Conservation (phyloP, 2,113 vertebrate genomes). For the Burhinus oedicnemus region DNA sequence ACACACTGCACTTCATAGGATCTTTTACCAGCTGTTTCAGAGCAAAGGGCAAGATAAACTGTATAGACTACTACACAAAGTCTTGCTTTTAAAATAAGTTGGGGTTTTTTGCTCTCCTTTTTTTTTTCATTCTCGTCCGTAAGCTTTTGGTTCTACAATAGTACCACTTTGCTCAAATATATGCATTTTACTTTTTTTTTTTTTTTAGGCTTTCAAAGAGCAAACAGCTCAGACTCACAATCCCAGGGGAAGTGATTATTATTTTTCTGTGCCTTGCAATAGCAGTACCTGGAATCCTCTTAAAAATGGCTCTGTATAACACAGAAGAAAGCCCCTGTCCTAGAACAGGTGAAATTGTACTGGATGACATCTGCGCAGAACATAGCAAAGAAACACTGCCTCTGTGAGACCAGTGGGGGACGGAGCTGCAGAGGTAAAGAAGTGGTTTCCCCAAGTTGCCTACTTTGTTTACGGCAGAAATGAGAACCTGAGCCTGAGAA, state of each 20-base stretch:
- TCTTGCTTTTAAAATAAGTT: neutral
- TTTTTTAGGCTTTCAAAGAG: neutral
- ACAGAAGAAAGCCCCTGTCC: neutral
- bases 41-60: neutral
- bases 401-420: neutral
- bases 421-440: neutral
- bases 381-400: neutral
- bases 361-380: neutral
- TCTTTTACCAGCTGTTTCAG: neutral
- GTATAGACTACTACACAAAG: neutral
- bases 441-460: neutral
- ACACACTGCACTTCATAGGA: neutral
- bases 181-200: neutral
- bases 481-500: neutral
- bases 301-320: neutral
- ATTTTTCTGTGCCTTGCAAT: neutral
- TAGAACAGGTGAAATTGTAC: neutral
- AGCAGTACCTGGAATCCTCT: neutral
- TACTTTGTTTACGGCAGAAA: neutral
- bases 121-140: neutral
- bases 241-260: neutral
- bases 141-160: neutral
- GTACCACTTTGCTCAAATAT: neutral
- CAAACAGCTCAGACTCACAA: neutral
- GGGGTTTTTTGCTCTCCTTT: fast-evolving